phyloP scores from a whole-genome alignment of 2,888 invertebrate genomes.

The Eupeodes latifasciatus region DNA sequence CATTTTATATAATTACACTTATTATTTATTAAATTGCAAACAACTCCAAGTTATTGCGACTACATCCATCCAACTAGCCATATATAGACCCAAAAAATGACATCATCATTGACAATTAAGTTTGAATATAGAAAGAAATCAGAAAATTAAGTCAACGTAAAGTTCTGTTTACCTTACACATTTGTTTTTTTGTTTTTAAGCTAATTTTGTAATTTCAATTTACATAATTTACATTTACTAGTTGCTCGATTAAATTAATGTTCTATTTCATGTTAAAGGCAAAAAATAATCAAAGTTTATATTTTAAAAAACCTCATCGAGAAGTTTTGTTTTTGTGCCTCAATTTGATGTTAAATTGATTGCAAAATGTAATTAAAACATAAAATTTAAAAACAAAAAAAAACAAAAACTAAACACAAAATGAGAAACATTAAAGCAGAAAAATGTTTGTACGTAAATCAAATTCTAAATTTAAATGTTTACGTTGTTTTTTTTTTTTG shows the following conservation, averaged over 20 bases:
- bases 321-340: neutral
- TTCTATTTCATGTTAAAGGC: neutral
- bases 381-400: neutral
- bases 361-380: no score
- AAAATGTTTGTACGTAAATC: constrained; percentile 11
- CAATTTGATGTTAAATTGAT: constrained; percentile 4
- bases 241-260: constrained; percentile 18
- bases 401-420: constrained; percentile 32
- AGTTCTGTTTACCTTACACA: constrained; percentile 45
- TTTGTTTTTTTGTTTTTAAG: neutral
- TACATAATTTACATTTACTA: constrained; percentile 8
- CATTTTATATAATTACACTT: neutral
- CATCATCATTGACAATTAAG: constrained; percentile 45
- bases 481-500: constrained; percentile 57
- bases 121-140: neutral
- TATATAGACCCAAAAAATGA: constrained; percentile 53
- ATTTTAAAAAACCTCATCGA: constrained; percentile 2
- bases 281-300: neutral
- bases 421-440: constrained; percentile 44
- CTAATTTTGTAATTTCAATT: constrained; percentile 28
- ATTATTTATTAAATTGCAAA: constrained; percentile 8
- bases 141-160: constrained; percentile 36
- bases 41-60: constrained; percentile 39
- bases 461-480: constrained; percentile 71
- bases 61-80: constrained; percentile 31